Evolutionary conservation across 2,797 vertebrate genomes (phyloP).

Genomic region (Paramormyrops hopkinsi): DNA sequence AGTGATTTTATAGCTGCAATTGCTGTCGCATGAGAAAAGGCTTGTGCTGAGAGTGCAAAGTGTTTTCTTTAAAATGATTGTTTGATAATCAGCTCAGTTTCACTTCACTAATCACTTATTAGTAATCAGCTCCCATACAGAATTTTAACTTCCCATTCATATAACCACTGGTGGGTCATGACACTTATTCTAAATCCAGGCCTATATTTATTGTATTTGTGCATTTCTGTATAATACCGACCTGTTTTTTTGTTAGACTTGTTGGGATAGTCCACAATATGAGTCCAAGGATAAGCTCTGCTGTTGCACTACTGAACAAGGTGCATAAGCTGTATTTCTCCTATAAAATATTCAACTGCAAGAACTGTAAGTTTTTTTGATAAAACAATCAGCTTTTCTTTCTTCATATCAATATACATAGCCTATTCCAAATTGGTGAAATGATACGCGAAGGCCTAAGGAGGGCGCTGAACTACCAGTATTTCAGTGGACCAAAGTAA

Average conservation of each 20-base stretch:
- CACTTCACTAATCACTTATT: not conserved
- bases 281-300: not conserved
- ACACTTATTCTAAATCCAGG: not conserved
- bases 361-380: not conserved
- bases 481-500: not conserved
- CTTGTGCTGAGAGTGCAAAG: not conserved
- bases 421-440: not conserved
- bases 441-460: not conserved
- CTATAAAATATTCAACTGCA: not conserved
- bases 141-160: not conserved
- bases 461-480: slow-evolving; percentile 1
- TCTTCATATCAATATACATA: not conserved
- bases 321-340: not conserved
- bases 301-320: not conserved
- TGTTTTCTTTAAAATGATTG: not conserved
- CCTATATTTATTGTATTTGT: not conserved
- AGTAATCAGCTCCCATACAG: not conserved
- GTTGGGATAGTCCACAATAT: not conserved
- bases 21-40: not conserved
- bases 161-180: not conserved
- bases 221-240: not conserved
- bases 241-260: not conserved
- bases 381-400: not conserved
- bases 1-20: not conserved
- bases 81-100: not conserved